Conservation (phyloP, 1,140 invertebrate species). For the Philopotamus ludificatus region DNA sequence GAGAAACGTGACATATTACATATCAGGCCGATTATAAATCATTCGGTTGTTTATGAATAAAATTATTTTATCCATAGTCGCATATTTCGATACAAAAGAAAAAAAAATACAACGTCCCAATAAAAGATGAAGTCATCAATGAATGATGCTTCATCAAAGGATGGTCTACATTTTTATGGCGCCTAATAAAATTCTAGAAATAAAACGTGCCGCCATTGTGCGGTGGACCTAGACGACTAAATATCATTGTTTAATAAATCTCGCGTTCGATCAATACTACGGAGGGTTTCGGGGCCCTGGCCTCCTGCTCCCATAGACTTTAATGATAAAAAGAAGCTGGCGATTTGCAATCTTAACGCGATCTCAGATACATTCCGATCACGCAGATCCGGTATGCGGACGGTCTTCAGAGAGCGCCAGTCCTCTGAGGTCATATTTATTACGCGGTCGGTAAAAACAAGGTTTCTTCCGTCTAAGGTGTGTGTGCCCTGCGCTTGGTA, state of each 20-base stretch:
- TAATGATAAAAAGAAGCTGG: constrained; percentile 1
- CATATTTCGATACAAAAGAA: no score
- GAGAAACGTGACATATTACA: constrained; percentile 16
- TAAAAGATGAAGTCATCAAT: constrained; percentile 27
- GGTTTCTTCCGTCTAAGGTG: constrained; percentile 22
- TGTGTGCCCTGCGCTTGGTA: not conserved
- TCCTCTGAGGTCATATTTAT: constrained; percentile 20
- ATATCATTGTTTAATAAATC: no score
- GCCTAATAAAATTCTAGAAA: constrained; percentile 18
- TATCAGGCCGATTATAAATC: no score
- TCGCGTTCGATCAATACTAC: no score
- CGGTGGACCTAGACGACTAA: no score
- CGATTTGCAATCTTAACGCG: constrained; percentile 11
- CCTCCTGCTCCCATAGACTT: no score
- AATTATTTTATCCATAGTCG: not conserved
- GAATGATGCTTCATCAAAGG: constrained; percentile 11
- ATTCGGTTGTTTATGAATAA: no score
- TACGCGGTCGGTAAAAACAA: constrained; percentile 12
- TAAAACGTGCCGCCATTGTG: no score
- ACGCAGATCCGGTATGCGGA: constrained; percentile 15
- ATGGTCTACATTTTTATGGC: constrained; percentile 25
- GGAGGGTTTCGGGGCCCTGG: no score
- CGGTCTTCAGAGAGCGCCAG: not conserved
- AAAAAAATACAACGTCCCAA: constrained; percentile 5
- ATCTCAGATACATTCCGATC: constrained; percentile 23